A percentile compares a stretch with the other conserved stretches of the same genome.
Evolutionary conservation across 2,797 vertebrate genomes (phyloP).

Genomic region (Kryptolebias ocellatus): DNA sequence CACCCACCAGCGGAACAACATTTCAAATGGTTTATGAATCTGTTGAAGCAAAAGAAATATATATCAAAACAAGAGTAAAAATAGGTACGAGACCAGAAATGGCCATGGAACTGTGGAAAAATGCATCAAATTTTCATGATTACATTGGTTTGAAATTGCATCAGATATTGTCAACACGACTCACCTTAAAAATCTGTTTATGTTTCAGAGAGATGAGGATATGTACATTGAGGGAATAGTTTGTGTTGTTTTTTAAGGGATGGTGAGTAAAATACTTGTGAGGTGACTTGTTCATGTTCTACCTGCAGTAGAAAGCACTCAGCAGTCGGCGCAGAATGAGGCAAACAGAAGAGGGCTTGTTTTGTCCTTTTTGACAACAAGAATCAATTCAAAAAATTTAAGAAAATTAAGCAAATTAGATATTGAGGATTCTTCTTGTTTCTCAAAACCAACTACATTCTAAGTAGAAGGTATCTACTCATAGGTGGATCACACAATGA

Average conservation of each 20-base stretch:
- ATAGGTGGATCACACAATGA: no score
- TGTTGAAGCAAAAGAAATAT: background rate
- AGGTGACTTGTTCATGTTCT: background rate
- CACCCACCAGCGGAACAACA: conserved; percentile 6
- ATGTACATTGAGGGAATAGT: background rate
- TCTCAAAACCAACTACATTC: no score
- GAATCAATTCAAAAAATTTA: no score
- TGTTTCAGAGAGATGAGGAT: background rate
- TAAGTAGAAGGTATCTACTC: no score
- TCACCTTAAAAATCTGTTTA: background rate
- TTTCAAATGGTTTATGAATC: conserved; percentile 14
- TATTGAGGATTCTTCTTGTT: no score
- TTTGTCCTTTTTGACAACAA: no score
- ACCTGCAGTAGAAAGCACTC: conserved; percentile 1
- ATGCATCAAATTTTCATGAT: background rate
- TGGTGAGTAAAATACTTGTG: background rate
- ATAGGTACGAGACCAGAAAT: background rate
- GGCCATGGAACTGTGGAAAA: background rate
- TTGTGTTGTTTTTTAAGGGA: background rate
- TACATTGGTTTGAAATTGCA: background rate
- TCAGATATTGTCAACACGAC: background rate
- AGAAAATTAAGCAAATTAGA: no score
- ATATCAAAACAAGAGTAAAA: background rate
- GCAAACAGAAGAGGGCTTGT: no score
- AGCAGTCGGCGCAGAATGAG: background rate